phyloP scores from a whole-genome alignment of 2,888 invertebrate genomes.

The Eutolmus rufibarbis region DNA sequence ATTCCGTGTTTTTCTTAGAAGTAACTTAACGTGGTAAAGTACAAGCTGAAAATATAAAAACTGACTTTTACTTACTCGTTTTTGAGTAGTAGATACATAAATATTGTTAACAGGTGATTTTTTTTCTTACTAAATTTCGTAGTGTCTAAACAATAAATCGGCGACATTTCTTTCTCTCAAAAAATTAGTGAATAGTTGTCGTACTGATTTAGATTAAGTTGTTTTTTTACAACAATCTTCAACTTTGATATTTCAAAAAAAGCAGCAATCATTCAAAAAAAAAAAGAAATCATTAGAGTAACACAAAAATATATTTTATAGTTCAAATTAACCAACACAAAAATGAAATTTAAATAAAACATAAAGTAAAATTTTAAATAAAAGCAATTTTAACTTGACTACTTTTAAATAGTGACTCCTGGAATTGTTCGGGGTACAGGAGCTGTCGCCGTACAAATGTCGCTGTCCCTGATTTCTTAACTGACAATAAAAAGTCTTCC shows the following conservation, averaged over 20 bases:
- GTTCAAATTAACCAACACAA: neutral
- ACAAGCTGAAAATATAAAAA: neutral
- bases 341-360: neutral
- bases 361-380: neutral
- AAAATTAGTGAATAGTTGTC: neutral
- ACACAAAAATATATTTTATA: neutral
- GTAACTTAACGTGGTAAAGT: neutral
- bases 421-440: slow-evolving; percentile 49
- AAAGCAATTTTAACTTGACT: neutral
- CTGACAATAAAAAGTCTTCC: neutral
- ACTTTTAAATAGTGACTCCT: slow-evolving; percentile 49
- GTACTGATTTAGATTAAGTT: neutral
- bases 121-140: neutral
- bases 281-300: neutral
- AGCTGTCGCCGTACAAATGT: slow-evolving; percentile 49
- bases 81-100: neutral
- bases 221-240: neutral
- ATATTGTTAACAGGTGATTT: neutral
- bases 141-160: neutral
- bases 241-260: neutral
- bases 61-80: neutral
- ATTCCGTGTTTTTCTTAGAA: neutral
- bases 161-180: neutral
- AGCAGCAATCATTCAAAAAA: neutral
- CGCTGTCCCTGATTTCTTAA: slow-evolving; percentile 43